Conservation (phyloP, 2,113 vertebrate genomes). For the Lophotis ruficrista region DNA sequence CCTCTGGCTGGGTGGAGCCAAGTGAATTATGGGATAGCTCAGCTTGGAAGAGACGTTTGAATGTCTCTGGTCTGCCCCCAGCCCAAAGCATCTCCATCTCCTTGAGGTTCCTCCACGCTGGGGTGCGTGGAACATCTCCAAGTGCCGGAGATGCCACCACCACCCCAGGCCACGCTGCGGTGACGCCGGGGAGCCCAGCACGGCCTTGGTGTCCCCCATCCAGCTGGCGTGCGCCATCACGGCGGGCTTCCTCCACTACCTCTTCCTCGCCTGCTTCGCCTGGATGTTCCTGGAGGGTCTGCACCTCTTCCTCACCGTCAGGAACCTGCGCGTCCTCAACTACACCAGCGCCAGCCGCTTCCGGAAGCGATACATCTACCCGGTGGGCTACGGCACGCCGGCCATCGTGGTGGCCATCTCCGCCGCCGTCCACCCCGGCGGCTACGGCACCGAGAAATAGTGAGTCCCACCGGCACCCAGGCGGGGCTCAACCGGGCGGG, state of each 20-base stretch:
- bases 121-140: not conserved
- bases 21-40: not conserved
- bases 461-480: not conserved
- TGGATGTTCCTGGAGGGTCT: conserved; percentile 62
- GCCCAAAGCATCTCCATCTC: not conserved
- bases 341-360: not conserved
- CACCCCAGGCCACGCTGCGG: not conserved
- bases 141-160: not conserved
- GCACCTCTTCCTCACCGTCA: conserved; percentile 39
- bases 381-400: conserved; percentile 11
- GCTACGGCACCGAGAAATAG: not conserved
- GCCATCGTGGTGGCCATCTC: not conserved
- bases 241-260: conserved; percentile 38
- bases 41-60: not conserved
- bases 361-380: not conserved
- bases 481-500: not conserved
- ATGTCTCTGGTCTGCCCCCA: too few relatives aligned
- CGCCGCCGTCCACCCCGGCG: not conserved
- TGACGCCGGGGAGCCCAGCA: not conserved
- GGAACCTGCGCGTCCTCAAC: conserved; percentile 26
- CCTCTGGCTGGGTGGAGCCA: not conserved
- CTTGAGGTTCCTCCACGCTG: not conserved
- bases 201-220: not conserved
- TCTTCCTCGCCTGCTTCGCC: conserved; percentile 53
- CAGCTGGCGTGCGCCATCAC: not conserved